These are phyloP conservation scores for Takifugu ocellatus DNA, from an alignment of 2,797 vertebrate genomes.

Conservation along the genomic window DNA sequence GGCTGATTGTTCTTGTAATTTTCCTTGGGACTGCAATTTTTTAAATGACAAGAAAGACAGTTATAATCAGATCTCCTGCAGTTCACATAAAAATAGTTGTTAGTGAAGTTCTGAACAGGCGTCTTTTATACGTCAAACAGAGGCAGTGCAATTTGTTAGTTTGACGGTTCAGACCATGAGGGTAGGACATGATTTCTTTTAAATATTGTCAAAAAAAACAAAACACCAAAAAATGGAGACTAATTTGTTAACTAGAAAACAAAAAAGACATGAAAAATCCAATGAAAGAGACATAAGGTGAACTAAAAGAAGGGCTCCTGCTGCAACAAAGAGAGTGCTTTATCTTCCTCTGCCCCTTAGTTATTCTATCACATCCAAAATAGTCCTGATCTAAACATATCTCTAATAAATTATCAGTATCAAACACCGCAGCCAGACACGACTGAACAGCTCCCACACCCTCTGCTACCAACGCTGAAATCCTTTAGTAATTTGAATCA, in stretches of 20 bases:
- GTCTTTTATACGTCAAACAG: constrained; percentile 43
- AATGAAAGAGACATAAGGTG: constrained; percentile 23
- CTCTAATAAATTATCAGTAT: constrained; percentile 25
- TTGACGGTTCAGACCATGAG: constrained; percentile 26
- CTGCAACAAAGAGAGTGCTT: constrained; percentile 14
- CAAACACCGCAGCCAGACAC: constrained; percentile 7
- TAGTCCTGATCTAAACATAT: constrained; percentile 21
- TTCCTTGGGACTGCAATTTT: constrained; percentile 27
- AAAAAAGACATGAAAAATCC: constrained; percentile 10
- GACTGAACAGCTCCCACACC: constrained; percentile 15
- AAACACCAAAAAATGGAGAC: constrained; percentile 7
- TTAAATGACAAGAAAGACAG: constrained; percentile 23
- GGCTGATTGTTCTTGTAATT: constrained; percentile 26
- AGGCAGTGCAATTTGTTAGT: constrained; percentile 36
- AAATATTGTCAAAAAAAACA: constrained; percentile 23
- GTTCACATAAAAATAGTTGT: constrained; percentile 43
- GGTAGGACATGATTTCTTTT: constrained; percentile 31
- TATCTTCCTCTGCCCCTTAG: constrained; percentile 17
- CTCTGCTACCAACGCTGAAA: constrained; percentile 33
- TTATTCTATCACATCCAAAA: constrained; percentile 16
- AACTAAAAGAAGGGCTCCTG: constrained; percentile 18
- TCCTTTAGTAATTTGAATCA: constrained; percentile 44
- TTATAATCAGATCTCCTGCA: constrained; percentile 28
- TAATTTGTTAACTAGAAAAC: constrained; percentile 27
- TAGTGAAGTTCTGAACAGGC: constrained; percentile 29